Evolutionary conservation across 1,140 invertebrate genomes (phyloP).

Genomic region (Drosophila asahinai): DNA sequence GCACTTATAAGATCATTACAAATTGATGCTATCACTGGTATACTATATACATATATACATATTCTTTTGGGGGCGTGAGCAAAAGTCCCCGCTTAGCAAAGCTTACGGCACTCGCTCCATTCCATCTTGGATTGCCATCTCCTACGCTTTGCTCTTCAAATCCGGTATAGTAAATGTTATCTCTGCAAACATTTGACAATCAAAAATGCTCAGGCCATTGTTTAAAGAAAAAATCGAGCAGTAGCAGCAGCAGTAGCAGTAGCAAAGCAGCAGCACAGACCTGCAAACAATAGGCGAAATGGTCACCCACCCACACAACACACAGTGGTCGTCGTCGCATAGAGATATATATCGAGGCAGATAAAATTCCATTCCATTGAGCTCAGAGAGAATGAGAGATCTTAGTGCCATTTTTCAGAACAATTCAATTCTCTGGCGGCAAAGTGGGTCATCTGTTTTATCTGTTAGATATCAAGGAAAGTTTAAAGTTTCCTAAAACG

Average conservation of each 20-base stretch:
- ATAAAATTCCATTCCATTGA: conserved; percentile 46
- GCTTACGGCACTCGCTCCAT: conserved; percentile 56
- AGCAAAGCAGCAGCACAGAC: conserved; percentile 32
- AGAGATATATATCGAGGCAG: conserved; percentile 13
- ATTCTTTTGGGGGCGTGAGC: neutral
- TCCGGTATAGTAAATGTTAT: conserved; percentile 80
- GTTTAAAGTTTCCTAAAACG: neutral
- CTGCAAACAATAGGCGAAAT: conserved; percentile 51
- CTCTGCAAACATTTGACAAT: conserved; percentile 82
- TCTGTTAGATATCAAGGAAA: neutral
- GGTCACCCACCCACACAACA: conserved; percentile 9
- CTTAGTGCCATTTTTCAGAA: conserved; percentile 9
- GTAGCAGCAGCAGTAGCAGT: conserved; percentile 41
- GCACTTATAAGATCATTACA: conserved; percentile 81
- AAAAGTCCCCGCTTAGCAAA: conserved; percentile 33
- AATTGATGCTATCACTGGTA: conserved; percentile 70
- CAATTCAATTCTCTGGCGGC: conserved; percentile 5
- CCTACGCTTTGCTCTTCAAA: conserved; percentile 64
- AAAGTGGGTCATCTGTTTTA: conserved; percentile 1
- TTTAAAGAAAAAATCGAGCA: conserved; percentile 82
- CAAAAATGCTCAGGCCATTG: conserved; percentile 80
- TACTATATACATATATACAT: conserved; percentile 10
- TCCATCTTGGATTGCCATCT: conserved; percentile 50
- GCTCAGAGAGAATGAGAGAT: neutral
- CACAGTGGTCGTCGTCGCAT: conserved; percentile 44